Evolutionary conservation across 2,113 vertebrate genomes (phyloP).

Genomic region (Protobothrops flavoviridis): DNA sequence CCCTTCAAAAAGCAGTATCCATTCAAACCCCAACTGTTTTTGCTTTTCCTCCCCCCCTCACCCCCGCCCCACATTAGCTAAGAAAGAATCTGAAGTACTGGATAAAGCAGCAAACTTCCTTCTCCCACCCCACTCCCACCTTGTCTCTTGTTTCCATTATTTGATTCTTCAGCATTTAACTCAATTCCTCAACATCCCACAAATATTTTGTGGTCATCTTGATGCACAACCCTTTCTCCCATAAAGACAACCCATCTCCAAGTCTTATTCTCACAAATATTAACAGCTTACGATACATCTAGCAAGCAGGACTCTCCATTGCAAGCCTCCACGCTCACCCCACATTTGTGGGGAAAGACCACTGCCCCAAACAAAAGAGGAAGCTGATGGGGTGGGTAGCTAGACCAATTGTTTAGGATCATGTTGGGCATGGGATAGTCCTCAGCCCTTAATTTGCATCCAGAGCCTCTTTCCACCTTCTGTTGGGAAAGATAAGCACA

Average conservation of each 20-base stretch:
- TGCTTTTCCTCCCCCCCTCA: background rate
- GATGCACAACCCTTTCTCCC: background rate
- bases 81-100: background rate
- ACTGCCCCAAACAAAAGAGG: background rate
- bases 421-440: background rate
- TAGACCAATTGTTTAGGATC: background rate
- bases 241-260: background rate
- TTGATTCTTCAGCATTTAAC: background rate
- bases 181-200: background rate
- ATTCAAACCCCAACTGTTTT: background rate
- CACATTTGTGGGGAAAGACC: background rate
- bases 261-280: background rate
- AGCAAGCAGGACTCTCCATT: background rate
- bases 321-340: background rate
- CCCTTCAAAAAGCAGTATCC: accelerated
- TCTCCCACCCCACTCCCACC: too few species aligned
- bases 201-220: background rate
- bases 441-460: background rate
- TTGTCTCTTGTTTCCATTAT: background rate
- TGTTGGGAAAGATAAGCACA: background rate
- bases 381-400: background rate
- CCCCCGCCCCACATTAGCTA: background rate
- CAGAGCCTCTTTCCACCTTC: background rate
- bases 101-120: background rate
- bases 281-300: background rate